Conservation (phyloP, 2,797 vertebrate genomes). For the Phalanger gymnotis region DNA sequence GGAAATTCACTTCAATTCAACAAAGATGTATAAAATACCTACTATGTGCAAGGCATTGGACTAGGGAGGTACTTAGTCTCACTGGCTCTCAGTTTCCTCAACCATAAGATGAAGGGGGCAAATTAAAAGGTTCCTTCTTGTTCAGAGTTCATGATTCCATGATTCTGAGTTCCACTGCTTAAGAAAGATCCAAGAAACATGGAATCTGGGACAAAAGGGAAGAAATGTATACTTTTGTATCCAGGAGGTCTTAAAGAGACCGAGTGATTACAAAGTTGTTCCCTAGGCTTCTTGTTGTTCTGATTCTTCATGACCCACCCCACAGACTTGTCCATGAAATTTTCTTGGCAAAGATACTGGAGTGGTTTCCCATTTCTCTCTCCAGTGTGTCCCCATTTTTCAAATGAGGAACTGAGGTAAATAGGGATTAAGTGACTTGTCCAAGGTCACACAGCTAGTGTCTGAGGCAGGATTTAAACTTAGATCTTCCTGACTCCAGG, state of each 20-base stretch:
- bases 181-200: neutral
- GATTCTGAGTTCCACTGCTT: neutral
- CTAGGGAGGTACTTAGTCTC: neutral
- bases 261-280: neutral
- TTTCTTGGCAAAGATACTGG: neutral
- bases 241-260: neutral
- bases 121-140: neutral
- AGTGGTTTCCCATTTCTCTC: neutral
- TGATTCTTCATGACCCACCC: neutral
- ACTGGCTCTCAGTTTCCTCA: neutral
- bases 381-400: neutral
- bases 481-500: neutral
- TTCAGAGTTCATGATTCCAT: neutral
- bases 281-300: neutral
- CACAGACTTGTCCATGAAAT: neutral
- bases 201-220: neutral
- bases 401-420: neutral
- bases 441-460: neutral
- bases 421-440: neutral
- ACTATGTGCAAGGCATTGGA: neutral
- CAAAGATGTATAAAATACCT: neutral
- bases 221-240: neutral
- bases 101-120: neutral
- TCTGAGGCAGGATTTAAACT: neutral
- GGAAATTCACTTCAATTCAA: neutral